Base-by-base conservation (phyloP, 2,888 invertebrate genomes). In the Plagodis pulveraria region DNA sequence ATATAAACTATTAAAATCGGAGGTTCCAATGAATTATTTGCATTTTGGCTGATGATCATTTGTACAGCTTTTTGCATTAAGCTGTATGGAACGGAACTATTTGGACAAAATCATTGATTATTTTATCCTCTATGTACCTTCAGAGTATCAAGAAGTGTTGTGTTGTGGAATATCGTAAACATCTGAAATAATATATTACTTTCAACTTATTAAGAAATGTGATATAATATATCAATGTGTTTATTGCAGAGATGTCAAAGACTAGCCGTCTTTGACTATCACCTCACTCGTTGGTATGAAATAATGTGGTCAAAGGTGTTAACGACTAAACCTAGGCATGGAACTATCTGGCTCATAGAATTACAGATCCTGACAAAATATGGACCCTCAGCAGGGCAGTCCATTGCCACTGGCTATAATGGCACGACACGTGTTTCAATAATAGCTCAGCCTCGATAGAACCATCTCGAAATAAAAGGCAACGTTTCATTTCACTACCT, bases 31-130 rank as follows among this genome's bases (percentile, higher is more conserved):
- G 59, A 64, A 58, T 69, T 65, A 86, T 88, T 88, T 84, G 78
- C 84, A 86, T 88, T 84, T 82, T 76, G 78, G 82, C 78, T 72
- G 74, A 73, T 84, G 78, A 69, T 66, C 74, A 79, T 80, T 78
- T 69, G 67, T 66, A 53, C 67, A 87, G 89, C 78, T 87, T 88
- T 87, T 82, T 80, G 83, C 80, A 85, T 86, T 80, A 80, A 75
- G 76, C 79, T 74, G 76, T 76, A 78, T 73, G 68, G 72, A 71
- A 76, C 71, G 67, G 67, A 80, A 79, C 72, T 84, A 74, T 61
- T 64, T 57, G 57, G 60, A 66, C 62, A 46, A 66, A 62, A 64
- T 74, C 73, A 77, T 76, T 73, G 73, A 74, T 81, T 79, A 77
- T 79, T 72, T 74, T 69, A 78, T 77, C 63, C 70, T 70, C 57